Base-by-base conservation (phyloP, 35 echinoderm and acorn worm species). In the Anneissia japonica region DNA sequence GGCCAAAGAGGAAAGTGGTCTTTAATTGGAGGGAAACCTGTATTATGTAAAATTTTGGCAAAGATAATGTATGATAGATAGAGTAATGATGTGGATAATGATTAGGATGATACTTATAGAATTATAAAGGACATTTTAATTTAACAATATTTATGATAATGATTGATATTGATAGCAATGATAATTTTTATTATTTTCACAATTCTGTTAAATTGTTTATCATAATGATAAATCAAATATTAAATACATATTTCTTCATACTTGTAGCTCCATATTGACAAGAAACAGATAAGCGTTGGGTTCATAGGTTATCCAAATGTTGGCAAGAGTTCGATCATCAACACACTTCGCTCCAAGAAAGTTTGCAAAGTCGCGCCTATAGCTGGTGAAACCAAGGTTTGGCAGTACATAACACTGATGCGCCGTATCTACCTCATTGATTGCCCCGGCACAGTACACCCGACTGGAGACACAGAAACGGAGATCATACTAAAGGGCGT, bases 341-440 rank as follows among this genome's bases (percentile, higher is more conserved):
- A 98, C 41, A 98, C 95, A 31, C 51, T 93, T 4, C 80, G 95
- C 29, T 35, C 75, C 28, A 98, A 98, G 89, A 93, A 93, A 37
- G 95, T 98, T 46, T 98, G 95, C 73, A 98, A 98, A 74, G 95
- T 98, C 13, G 95, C 95, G 16, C 95, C 92, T 0, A 91, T 93
- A 10, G 89, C 95, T 31, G 95, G 92, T 30, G 95, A 98, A 80
- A 98, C 95, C 46, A 98, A 98, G 74, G 95, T 90, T 3, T 98
- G 95, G 95, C 95, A 98, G 89, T 98, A 98, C 75, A 98, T 98
- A 78, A 98, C 95, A 41, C 31, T 98, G 82, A 98, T 98, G 95
- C 93, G 85, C 76, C 82, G 92, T 30, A 98, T 98, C 21, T 98
- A 91, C 82, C 83, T 98, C 19, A 98, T 98, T 46, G 95, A 98